Evolutionary conservation across 2,113 vertebrate genomes (phyloP).

Genomic region (Antechinus stuartii): DNA sequence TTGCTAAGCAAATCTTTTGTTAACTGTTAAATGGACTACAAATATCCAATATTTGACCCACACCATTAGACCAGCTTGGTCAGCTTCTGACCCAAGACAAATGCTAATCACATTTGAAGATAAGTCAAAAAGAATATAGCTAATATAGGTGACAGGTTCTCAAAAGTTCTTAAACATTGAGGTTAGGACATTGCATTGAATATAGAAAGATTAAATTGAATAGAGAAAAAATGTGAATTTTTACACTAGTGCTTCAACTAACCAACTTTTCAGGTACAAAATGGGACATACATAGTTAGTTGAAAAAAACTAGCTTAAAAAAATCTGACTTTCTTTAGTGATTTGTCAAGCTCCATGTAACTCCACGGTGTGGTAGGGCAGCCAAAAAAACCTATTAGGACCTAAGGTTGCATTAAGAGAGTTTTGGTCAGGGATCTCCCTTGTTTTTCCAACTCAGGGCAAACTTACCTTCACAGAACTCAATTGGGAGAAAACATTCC

Average conservation of each 20-base stretch:
- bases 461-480: background rate
- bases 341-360: background rate
- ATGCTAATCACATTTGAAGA: background rate
- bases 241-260: background rate
- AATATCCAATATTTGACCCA: background rate
- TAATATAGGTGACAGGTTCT: background rate
- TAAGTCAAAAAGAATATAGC: background rate
- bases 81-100: background rate
- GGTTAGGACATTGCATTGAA: background rate
- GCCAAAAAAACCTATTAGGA: background rate
- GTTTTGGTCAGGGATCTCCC: background rate
- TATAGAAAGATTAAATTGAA: background rate
- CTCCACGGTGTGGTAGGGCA: background rate
- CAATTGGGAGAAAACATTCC: background rate
- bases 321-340: background rate
- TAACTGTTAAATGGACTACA: background rate
- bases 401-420: background rate
- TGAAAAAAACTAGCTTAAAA: background rate
- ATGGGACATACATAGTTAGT: background rate
- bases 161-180: background rate
- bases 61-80: background rate
- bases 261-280: background rate
- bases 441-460: background rate
- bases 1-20: background rate
- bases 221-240: background rate